phyloP scores from a whole-genome alignment of 2,797 vertebrate genomes.

The Arctocebus calabarensis region DNA sequence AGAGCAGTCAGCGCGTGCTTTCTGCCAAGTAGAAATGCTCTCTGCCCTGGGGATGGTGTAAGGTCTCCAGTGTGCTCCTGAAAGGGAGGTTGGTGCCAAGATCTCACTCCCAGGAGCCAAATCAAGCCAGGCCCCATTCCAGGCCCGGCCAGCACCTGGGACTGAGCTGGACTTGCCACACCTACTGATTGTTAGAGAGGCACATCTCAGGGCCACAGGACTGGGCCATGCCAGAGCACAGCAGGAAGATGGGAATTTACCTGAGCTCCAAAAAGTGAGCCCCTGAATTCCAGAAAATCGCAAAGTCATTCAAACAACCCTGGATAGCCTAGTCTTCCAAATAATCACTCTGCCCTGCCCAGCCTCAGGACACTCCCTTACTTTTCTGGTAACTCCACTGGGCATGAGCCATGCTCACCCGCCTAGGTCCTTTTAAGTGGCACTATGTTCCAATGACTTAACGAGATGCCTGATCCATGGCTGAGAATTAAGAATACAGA shows the following conservation, averaged over 20 bases:
- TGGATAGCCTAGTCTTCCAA: not conserved
- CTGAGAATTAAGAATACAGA: not conserved
- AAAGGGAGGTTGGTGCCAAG: not conserved
- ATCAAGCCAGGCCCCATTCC: conserved; percentile 33
- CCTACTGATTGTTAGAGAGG: not conserved
- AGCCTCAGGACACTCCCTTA: not conserved
- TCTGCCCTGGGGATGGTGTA: not conserved
- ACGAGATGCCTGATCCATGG: not conserved
- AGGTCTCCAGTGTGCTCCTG: not conserved
- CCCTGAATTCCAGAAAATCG: not conserved
- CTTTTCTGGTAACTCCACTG: not conserved
- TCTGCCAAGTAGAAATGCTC: not conserved
- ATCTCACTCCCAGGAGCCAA: conserved; percentile 41
- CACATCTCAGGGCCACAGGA: not conserved
- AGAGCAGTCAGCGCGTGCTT: not conserved
- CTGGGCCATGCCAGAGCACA: not conserved
- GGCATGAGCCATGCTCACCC: not conserved
- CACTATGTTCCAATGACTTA: not conserved
- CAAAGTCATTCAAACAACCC: not conserved
- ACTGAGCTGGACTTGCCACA: not conserved
- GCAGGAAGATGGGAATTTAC: not conserved
- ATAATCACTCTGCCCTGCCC: not conserved
- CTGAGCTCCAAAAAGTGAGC: not conserved
- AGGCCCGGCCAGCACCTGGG: not conserved
- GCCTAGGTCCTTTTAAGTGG: not conserved